Base-by-base conservation (phyloP, 2,888 invertebrate species). In the Pollenia amentaria region DNA sequence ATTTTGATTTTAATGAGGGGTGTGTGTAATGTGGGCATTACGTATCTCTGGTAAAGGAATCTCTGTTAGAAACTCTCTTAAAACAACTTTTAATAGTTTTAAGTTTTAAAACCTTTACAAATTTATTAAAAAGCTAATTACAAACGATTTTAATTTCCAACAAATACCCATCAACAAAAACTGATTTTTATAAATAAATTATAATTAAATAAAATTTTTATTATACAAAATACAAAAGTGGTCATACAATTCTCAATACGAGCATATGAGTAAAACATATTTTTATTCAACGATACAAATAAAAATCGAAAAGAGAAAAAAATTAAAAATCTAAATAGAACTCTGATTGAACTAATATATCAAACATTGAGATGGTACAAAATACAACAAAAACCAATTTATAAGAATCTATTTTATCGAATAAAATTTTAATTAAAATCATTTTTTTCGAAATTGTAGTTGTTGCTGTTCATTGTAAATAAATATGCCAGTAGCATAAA, bases 361-460 rank as follows among this genome's bases (percentile, higher is more conserved):
- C 77, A 84, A 76, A 65, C 64, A 79, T 69, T 73, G 44, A 78
- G 65, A 73, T 77, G 55, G 38, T 64, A 70, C 42, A 75, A 75
- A 72, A 48, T 64, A 72, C 51, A 77, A 72, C 72, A 78, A 81
- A 77, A 81, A 84, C 81, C 83, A 88, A 88, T 83, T 88, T 88
- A 85, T 85, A 85, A 83, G 73, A 85, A 88, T 88, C 83, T 77
- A 85, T 85, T 88, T 85, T 83, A 85, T 88, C 85, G 78, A 85
- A 85, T 83, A 83, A 80, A 83, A 83, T 83, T 88, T 88, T 88
- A 85, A 88, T 83, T 88, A 85, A 88, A 88, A 85, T 77, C 53
- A 65, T 83, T 67, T 73, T 79, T 77, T 62, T 85, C 77, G 62
- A n/a, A 46, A 18, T 65, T 51, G 42, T 42, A 51, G 55, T 64